Conservation (phyloP, 2,797 vertebrate genomes). For the Acipenser ruthenus region DNA sequence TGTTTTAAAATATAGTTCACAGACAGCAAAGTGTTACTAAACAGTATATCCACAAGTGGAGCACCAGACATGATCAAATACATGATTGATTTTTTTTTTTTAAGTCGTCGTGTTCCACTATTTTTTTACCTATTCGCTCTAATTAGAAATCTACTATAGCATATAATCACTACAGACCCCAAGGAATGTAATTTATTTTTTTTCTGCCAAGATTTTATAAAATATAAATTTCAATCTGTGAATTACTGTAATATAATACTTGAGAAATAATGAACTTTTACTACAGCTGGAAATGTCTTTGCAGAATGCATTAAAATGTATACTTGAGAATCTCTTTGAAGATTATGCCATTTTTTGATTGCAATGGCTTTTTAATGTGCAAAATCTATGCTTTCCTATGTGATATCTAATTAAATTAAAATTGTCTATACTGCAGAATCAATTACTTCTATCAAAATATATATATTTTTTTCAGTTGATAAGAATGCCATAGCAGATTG, state of each 20-base stretch:
- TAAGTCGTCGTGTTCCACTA: no score
- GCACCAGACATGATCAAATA: no score
- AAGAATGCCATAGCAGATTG: constrained; percentile 22
- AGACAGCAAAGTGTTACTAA: no score
- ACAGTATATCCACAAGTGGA: no score
- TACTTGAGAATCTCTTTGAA: not conserved
- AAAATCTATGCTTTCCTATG: constrained; percentile 26
- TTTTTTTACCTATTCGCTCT: no score
- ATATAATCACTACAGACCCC: no score
- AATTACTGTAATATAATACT: not conserved
- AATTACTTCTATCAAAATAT: constrained; percentile 18
- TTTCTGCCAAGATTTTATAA: not conserved
- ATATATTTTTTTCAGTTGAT: constrained; percentile 19
- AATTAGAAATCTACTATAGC: no score
- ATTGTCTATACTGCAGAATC: constrained; percentile 23
- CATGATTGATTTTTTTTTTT: no score
- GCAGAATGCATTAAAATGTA: not conserved
- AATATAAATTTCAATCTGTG: not conserved
- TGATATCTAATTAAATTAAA: constrained; percentile 34
- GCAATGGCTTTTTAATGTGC: constrained; percentile 14
- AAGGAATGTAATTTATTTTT: not conserved
- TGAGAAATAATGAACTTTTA: not conserved
- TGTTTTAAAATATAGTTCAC: no score
- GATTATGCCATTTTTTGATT: not conserved
- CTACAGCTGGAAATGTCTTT: not conserved